Percentiles rank a stretch among this genome's conserved stretches.
These are phyloP conservation scores for Axinella damicornis DNA, from an alignment of 37 sponge, comb jelly and placozoan genomes.

Conservation along the genomic window DNA sequence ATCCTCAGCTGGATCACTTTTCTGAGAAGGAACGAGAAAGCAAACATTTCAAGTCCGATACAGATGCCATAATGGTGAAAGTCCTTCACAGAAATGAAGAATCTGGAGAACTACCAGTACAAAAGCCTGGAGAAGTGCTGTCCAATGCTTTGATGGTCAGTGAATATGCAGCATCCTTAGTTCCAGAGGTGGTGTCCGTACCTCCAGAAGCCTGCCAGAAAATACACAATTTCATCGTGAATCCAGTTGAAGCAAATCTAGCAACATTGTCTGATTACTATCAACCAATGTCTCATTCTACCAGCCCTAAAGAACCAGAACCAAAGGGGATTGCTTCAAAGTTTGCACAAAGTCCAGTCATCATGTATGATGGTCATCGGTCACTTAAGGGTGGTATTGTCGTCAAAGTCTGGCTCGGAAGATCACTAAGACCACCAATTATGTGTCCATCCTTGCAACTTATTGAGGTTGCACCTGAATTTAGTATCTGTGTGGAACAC, in stretches of 20 bases:
- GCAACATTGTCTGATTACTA: not conserved
- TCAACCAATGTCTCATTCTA: no score
- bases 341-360: not conserved
- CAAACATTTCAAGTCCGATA: no score
- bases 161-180: no score
- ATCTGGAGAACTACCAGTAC: no score
- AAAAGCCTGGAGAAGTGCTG: no score
- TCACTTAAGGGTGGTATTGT: constrained; percentile 17
- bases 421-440: not conserved
- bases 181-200: no score
- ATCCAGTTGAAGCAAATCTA: constrained; percentile 26
- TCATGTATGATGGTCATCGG: not conserved
- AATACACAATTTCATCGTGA: constrained; percentile 17
- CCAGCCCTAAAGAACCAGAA: no score
- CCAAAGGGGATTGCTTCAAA: no score
- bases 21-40: no score
- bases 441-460: constrained; percentile 41
- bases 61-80: no score
- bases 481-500: constrained; percentile 57
- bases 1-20: not conserved
- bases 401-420: constrained; percentile 39
- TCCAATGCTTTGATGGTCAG: no score
- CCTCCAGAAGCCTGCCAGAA: constrained; percentile 19
- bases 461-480: constrained; percentile 35
- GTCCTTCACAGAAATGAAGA: no score